Base-by-base conservation (phyloP, 2,888 invertebrate species). In the Ernsta delagoae region DNA sequence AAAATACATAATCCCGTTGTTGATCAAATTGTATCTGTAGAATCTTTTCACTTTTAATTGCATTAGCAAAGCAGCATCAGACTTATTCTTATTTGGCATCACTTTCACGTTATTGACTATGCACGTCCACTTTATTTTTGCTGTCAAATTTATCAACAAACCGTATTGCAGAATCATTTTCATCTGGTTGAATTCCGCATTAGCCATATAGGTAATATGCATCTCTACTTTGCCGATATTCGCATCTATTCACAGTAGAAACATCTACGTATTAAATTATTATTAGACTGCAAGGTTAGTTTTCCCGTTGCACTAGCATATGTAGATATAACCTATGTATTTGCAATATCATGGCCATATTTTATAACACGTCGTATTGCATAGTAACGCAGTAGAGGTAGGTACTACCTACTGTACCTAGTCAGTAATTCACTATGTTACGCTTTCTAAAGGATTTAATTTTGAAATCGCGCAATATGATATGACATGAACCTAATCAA, bases 271-370 rank as follows among this genome's bases (percentile, higher is more conserved):
- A 87, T 88, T 82, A 82, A 83, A 83, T 83, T 92, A 92, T 89
- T 88, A 89, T 87, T 92, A 92, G 89, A 83, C 78, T 79, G 81
- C 92, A 90, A 91, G 92, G 92, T 89, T 89, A 85, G 82, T 82
- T 85, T 83, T 84, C 84, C 84, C 85, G 83, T 78, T 87, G 84
- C 85, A 84, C 79, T 78, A 74, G 77, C 77, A 79, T 79, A 70
- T 73, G 73, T 31, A 31, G 31, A 4, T 31, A 31, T 31, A 31
- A 31, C 31, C 31, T 31, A 31, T 31, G 31, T 31, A 31, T 73
- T 73, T 70, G 74, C 74, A 74, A 75, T 75, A 76, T 75, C 73
- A 76, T 73, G 74, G 74, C 69, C 73, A 73, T 76, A 77, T 77
- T 75, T 73, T 73, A 71, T 65, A 64, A 56, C 48, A 68, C 57